phyloP scores from a whole-genome alignment of 2,888 invertebrate species.

The Troides helena region DNA sequence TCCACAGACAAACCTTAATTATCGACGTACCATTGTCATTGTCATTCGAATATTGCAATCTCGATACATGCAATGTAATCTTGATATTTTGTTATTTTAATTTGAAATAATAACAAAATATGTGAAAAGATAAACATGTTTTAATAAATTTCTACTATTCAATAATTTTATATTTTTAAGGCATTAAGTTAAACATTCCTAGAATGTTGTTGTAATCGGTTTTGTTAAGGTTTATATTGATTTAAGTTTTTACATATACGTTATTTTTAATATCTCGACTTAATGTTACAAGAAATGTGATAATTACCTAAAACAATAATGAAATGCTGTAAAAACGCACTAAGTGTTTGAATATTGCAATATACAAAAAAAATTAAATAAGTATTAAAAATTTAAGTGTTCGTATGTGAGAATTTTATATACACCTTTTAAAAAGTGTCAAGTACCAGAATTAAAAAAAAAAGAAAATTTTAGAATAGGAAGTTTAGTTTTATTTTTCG shows the following conservation, averaged over 20 bases:
- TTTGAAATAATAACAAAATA: too few relatives aligned
- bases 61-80: too few relatives aligned
- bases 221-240: neutral
- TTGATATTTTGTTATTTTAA: too few relatives aligned
- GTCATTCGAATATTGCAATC: too few relatives aligned
- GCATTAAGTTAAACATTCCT: constrained; percentile 13
- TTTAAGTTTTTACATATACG: too few relatives aligned
- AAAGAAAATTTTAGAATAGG: too few relatives aligned
- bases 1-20: too few relatives aligned
- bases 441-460: neutral
- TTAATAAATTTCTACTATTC: too few relatives aligned
- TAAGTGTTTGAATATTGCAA: neutral
- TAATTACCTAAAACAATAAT: neutral
- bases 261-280: too few relatives aligned
- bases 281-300: neutral
- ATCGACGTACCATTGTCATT: too few relatives aligned
- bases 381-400: neutral
- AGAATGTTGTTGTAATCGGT: constrained; percentile 11
- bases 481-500: too few relatives aligned
- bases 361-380: neutral
- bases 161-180: neutral
- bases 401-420: neutral
- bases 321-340: neutral
- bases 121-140: too few relatives aligned
- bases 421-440: neutral